phyloP scores from a whole-genome alignment of 2,113 vertebrate genomes.

The Craseonycteris thonglongyai region DNA sequence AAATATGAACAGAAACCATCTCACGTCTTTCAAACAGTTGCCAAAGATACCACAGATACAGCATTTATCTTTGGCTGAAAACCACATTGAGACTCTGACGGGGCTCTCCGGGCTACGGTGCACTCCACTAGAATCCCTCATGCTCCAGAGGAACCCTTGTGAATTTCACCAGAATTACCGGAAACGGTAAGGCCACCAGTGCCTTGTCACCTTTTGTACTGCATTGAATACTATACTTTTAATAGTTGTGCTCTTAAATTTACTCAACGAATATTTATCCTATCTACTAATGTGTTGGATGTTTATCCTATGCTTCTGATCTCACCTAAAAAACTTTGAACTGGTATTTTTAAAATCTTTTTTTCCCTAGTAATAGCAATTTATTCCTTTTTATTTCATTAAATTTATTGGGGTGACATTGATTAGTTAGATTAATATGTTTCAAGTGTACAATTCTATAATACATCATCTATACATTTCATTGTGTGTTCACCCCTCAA shows the following conservation, averaged over 20 bases:
- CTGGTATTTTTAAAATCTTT: not conserved
- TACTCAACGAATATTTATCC: not conserved
- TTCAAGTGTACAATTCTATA: no score
- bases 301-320: not conserved
- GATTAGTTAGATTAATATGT: no score
- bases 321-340: not conserved
- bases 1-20: constrained; percentile 90
- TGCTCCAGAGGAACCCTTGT: constrained; percentile 89
- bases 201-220: not conserved
- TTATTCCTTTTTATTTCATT: no score
- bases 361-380: no score
- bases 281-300: not conserved
- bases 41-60: constrained; percentile 92
- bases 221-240: not conserved
- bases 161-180: constrained; percentile 92
- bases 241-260: not conserved
- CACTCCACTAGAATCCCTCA: constrained; percentile 86
- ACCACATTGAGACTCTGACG: constrained; percentile 84
- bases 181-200: constrained; percentile 80
- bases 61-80: constrained; percentile 91
- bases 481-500: no score
- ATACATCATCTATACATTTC: no score
- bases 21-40: constrained; percentile 91
- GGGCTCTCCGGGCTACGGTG: constrained; percentile 84
- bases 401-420: no score